Evolutionary conservation across 1,140 invertebrate species (phyloP), one percentile per base, ranked within the genome.

Genomic region (Muscidifurax raptorellus): DNA sequence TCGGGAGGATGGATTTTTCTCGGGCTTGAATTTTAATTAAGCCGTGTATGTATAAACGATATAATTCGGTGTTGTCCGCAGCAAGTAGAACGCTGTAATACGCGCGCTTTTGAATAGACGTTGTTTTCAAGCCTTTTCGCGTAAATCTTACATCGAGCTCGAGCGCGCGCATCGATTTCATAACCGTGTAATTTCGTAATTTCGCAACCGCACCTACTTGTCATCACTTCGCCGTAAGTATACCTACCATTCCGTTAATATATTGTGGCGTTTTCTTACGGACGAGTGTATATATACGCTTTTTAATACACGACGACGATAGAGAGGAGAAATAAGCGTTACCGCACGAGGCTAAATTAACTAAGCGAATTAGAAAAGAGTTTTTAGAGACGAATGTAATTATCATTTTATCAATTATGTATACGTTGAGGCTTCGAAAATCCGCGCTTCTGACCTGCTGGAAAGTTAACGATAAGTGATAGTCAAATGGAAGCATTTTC

Each of bases 171-270:
- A 80, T 85, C 67, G 78, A 85, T 85, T 85, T 85, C 78, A 76
- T 80, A 80, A 85, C 13, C 83, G 25, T 81, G 72, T 76, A 84
- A 84, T 84, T 84, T 84, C 59, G 78, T 81, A 80, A 80, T 85
- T 85, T 80, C 71, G 59, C 76, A 85, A 85, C 83, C 83, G 78
- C 78, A 85, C 71, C 78, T 85, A 80, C 78, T 85, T 85, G 71
- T 80, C 78, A 85, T 85, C 36, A 76, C 78, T 80, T 69, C 0
- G 30, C 44, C 32, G 64, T 83, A 80, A 83, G 67, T 84, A 84
- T 80, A 84, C 28, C 44, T 74, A 80, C 67, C n/a, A 80, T 79
- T 84, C 44, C 30, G 67, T 79, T 84, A 84, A 80, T 84, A 84
- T 80, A 84, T 80, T 84, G 64, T 80, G 76, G 67, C 32, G 25